Percentiles rank a stretch among this genome's conserved stretches.
Conservation (phyloP, 2,113 vertebrate genomes). For the Gadus macrocephalus region DNA sequence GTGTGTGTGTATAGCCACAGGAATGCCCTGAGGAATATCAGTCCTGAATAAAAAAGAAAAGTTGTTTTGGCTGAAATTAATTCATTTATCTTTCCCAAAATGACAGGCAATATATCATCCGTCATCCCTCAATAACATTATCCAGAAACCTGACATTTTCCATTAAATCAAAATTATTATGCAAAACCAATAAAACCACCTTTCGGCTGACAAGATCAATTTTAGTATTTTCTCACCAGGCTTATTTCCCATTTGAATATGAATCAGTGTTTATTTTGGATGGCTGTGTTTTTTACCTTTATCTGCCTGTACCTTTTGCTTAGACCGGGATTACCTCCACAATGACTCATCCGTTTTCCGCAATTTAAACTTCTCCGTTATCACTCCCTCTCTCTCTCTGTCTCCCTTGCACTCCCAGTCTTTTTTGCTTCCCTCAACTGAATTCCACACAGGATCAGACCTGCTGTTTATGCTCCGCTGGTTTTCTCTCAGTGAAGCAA, state of each 20-base stretch:
- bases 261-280: too few relatives aligned
- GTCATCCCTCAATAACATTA: conserved; percentile 24
- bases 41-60: conserved; percentile 35
- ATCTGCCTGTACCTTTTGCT: not conserved
- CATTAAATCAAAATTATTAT: not conserved
- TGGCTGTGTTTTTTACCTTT: too few relatives aligned
- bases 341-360: conserved; percentile 40
- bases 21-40: conserved; percentile 42
- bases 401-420: conserved; percentile 22
- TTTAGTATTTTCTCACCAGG: too few relatives aligned
- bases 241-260: too few relatives aligned
- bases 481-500: conserved; percentile 48
- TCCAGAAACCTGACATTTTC: conserved; percentile 35
- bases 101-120: conserved; percentile 47
- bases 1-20: conserved; percentile 1
- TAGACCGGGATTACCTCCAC: conserved; percentile 18
- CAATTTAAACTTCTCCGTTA: conserved; percentile 29
- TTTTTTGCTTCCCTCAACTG: conserved; percentile 33
- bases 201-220: not conserved
- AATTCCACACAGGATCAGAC: conserved; percentile 74
- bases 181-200: not conserved
- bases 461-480: conserved; percentile 66
- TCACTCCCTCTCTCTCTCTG: conserved; percentile 25
- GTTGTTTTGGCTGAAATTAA: conserved; percentile 26
- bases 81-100: conserved; percentile 25